Base-by-base conservation (phyloP, 1,140 invertebrate genomes). In the Brachionus koreanus region DNA sequence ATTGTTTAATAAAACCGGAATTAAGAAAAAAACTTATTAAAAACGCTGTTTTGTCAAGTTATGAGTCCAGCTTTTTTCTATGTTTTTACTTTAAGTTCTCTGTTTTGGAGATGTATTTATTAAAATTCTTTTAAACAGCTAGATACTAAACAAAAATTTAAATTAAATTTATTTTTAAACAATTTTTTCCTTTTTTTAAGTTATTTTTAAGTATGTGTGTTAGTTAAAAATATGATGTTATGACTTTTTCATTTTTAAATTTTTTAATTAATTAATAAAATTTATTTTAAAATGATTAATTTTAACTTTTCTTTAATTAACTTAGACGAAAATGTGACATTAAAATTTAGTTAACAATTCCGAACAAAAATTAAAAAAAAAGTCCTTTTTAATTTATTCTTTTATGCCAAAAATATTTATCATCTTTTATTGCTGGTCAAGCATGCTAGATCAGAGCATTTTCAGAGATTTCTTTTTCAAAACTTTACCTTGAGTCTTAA, bases 91-190 rank as follows among this genome's bases (percentile, higher is more conserved):
- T 69, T 69, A 39, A 10, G 29, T 69, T 69, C 65, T 69, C 65
- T 69, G 35, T 16, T 69, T 69, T 69, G 65, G 65, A 69, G 65
- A 69, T 69, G 35, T 69, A 69, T 69, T 69, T 69, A 69, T 69
- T 57, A 16, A 46, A 46, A 46, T n/a, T 46, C n/a, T n/a, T 65
- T 35, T 65, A 35, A 33, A 33, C 33, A 7, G 16, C 25, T 35
- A 69, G n/a, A n/a, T 39, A 69, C 12, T 42, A 69, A 69, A 69
- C 29, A 69, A 39, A 39, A 9, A 16, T 9, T 23, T 57, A 7
- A 57, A 57, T 57, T 19, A 57, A 57, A 57, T 57, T 57, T 57
- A 57, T 57, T 57, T 29, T 57, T 57, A 19, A 57, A 57, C 49
- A 57, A 57, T 57, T 57, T 19, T 29, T 57, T 57, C 4, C 43